A percentile compares a stretch with the other conserved stretches of the same genome.
Conservation (phyloP, 2,888 invertebrate species). For the Fragum whitleyi region DNA sequence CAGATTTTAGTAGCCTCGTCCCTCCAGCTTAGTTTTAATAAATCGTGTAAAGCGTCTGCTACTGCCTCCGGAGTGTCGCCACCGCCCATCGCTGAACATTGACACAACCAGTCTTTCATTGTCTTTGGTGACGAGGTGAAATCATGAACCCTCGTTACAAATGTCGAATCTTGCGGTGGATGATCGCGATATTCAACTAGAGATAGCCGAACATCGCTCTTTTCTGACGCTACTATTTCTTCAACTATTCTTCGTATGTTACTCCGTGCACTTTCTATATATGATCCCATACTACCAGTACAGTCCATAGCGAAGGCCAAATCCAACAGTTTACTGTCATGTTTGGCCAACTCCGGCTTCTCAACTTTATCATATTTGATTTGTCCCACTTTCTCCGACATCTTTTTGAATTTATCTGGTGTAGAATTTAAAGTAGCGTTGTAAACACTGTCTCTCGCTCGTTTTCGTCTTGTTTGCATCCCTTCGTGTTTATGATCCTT, state of each 20-base stretch:
- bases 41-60: conserved; percentile 80
- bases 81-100: conserved; percentile 77
- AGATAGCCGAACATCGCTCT: conserved; percentile 79
- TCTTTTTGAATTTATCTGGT: conserved; percentile 14
- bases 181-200: conserved; percentile 83
- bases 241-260: conserved; percentile 80
- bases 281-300: conserved; percentile 81
- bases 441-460: conserved; percentile 16
- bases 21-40: conserved; percentile 80
- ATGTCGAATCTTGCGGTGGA: conserved; percentile 79
- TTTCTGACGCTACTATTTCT: conserved; percentile 79
- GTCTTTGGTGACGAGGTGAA: conserved; percentile 76
- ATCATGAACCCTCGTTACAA: conserved; percentile 80
- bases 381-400: conserved; percentile 17
- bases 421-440: conserved; percentile 20
- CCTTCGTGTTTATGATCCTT: background rate
- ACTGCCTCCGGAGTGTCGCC: conserved; percentile 82
- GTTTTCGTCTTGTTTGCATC: conserved; percentile 9
- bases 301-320: conserved; percentile 83
- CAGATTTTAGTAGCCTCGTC: conserved; percentile 80
- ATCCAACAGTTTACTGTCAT: conserved; percentile 77
- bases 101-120: conserved; percentile 79
- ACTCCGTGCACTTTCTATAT: conserved; percentile 77
- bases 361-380: conserved; percentile 31
- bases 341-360: conserved; percentile 68